These are phyloP conservation scores for Uropsilus gracilis DNA, from an alignment of 2,113 vertebrate genomes.

Conservation along the genomic window DNA sequence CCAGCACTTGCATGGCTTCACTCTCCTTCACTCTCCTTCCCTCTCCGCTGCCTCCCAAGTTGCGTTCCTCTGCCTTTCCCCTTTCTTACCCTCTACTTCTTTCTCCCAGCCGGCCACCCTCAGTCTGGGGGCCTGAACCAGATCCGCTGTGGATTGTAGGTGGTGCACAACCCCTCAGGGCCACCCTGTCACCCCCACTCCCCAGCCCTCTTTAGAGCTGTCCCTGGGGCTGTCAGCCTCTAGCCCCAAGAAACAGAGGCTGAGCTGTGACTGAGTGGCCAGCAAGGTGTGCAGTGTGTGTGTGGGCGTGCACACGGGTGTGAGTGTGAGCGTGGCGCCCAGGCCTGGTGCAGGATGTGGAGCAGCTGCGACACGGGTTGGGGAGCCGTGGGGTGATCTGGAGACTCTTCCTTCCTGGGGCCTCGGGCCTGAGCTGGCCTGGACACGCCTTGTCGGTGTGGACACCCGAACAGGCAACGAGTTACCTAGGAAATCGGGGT, in stretches of 20 bases:
- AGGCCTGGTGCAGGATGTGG: neutral
- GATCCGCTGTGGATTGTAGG: neutral
- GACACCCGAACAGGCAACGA: neutral
- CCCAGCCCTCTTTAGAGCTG: constrained; percentile 41
- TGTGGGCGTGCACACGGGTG: constrained; percentile 55
- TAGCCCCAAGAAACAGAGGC: constrained; percentile 49
- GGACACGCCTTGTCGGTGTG: neutral
- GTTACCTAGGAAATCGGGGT: neutral
- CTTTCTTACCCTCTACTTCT: neutral
- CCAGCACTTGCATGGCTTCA: constrained; percentile 74
- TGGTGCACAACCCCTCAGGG: neutral
- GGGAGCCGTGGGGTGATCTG: neutral
- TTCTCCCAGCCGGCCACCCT: constrained; percentile 43
- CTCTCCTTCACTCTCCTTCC: constrained; percentile 30
- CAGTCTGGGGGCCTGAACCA: neutral
- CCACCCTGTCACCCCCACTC: constrained; percentile 53
- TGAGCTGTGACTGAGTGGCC: constrained; percentile 59
- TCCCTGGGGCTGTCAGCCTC: neutral
- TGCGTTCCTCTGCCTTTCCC: constrained; percentile 65
- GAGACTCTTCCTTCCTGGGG: neutral
- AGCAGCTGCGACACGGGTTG: neutral
- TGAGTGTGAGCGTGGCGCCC: constrained; percentile 57
- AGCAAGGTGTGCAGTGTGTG: constrained; percentile 32
- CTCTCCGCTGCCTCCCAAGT: neutral
- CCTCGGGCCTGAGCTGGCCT: neutral